phyloP scores from a whole-genome alignment of 2,113 vertebrate species.

The Pseudorasbora parva region DNA sequence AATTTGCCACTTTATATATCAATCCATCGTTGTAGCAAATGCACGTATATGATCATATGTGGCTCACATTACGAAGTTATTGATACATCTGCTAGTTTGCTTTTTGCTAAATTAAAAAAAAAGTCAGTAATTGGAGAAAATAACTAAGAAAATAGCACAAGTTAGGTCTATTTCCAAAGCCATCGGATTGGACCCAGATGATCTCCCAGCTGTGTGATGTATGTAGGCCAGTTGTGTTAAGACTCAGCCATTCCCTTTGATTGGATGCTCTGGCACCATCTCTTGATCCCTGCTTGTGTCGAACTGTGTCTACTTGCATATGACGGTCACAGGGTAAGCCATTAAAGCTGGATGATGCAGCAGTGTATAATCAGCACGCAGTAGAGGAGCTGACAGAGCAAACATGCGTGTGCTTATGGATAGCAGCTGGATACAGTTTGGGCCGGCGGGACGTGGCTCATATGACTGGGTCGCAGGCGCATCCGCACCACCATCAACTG shows the following conservation, averaged over 20 bases:
- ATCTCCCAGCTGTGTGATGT: slow-evolving; percentile 11
- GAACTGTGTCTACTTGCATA: neutral
- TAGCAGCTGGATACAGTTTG: slow-evolving; percentile 18
- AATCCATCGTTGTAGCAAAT: neutral
- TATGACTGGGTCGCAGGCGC: neutral
- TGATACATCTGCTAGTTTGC: neutral
- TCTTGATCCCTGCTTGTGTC: slow-evolving; percentile 20
- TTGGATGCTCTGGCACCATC: neutral
- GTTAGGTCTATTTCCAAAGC: neutral
- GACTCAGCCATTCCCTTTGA: neutral
- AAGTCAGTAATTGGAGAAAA: neutral
- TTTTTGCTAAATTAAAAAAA: neutral
- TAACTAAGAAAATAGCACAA: neutral
- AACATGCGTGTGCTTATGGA: slow-evolving; percentile 1
- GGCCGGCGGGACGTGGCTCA: neutral
- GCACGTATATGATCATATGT: neutral
- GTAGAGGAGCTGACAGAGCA: neutral
- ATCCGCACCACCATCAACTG: neutral
- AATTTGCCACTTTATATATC: neutral
- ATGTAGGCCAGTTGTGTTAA: slow-evolving; percentile 22
- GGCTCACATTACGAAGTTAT: neutral
- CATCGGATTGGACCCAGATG: neutral
- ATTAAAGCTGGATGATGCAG: neutral
- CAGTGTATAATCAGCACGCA: neutral
- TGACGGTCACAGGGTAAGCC: neutral